Base-by-base conservation (phyloP, 1,140 invertebrate species). In the Nasonia longicornis region DNA sequence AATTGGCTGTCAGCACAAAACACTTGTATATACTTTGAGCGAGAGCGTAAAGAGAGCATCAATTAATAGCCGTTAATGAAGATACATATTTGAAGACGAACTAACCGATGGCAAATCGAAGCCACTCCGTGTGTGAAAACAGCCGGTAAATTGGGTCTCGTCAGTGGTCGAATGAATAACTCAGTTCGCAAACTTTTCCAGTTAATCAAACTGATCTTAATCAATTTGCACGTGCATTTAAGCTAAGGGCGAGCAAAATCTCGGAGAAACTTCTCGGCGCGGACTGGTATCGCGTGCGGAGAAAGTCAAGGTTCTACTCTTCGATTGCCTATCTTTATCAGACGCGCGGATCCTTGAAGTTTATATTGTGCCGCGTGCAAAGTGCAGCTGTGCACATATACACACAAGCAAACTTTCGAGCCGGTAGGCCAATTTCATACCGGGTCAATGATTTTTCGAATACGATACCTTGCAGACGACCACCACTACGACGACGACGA, bases 401-500 rank as follows among this genome's bases (percentile, higher is more conserved):
- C 48, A 52, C 48, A 52, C 16, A 16, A 20, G 48, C 3, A 52
- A 52, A 66, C 8, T 2, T 31, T 31, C 12, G 22, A 69, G 8
- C 7, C 29, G 35, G 14, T 22, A 69, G 38, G 14, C 48, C 29
- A 73, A 45, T 73, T 48, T 63, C 20, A 58, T 29, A 64, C n/a
- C 11, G 16, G 73, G 48, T 75, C 73, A 64, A 64, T 58, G 72
- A 74, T 74, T 52, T 26, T 74, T 74, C 45, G 20, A 67, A 70
- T 2, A 20, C 16, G 31, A 70, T 35, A 35, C 66, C 14, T 80
- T 78, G 20, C 29, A 86, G 83, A 14, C 63, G 16, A 80, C 82
- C 26, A 84, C 83, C 63, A 35, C n/a, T 20, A 75, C 84, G 2
- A 86, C 86, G 0, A 85, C 86, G 7, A 89, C 88, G 1, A 88